Evolutionary conservation across 2,113 vertebrate species (phyloP).

Genomic region (Illadopsis cleaveri): DNA sequence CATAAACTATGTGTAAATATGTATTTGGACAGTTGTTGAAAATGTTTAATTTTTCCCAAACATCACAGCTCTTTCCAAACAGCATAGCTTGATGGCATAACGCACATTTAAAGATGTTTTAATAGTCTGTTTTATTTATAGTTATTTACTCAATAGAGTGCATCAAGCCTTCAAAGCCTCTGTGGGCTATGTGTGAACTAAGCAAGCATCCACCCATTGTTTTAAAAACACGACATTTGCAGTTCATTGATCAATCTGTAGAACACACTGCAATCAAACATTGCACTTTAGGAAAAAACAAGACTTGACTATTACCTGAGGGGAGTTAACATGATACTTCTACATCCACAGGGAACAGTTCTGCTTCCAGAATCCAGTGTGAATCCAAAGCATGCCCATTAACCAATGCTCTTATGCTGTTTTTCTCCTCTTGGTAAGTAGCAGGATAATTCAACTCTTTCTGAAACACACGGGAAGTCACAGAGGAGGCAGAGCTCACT

Average conservation of each 20-base stretch:
- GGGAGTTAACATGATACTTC: not conserved
- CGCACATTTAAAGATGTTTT: conserved; percentile 52
- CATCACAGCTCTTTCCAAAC: conserved; percentile 57
- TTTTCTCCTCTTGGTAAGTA: not conserved
- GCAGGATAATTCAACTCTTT: not conserved
- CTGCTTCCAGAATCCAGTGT: not conserved
- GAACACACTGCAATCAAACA: not conserved
- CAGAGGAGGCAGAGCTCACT: not conserved
- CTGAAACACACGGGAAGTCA: not conserved
- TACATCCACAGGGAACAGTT: not conserved
- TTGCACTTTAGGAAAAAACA: not conserved
- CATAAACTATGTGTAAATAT: conserved; percentile 69
- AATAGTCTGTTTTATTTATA: conserved; percentile 65
- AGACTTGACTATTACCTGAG: not conserved
- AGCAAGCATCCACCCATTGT: conserved; percentile 34
- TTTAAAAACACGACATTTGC: conserved; percentile 38
- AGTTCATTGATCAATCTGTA: not conserved
- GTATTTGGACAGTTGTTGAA: conserved; percentile 68
- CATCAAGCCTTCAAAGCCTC: conserved; percentile 20
- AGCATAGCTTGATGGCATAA: conserved; percentile 29
- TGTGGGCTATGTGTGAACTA: conserved; percentile 11
- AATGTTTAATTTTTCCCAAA: conserved; percentile 61
- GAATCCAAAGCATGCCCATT: not conserved
- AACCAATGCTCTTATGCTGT: rapidly evolving
- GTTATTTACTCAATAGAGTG: conserved; percentile 61